These are phyloP conservation scores for Tethya wilhelma DNA, from an alignment of 37 sponge, comb jelly and placozoan species.

Conservation along the genomic window DNA sequence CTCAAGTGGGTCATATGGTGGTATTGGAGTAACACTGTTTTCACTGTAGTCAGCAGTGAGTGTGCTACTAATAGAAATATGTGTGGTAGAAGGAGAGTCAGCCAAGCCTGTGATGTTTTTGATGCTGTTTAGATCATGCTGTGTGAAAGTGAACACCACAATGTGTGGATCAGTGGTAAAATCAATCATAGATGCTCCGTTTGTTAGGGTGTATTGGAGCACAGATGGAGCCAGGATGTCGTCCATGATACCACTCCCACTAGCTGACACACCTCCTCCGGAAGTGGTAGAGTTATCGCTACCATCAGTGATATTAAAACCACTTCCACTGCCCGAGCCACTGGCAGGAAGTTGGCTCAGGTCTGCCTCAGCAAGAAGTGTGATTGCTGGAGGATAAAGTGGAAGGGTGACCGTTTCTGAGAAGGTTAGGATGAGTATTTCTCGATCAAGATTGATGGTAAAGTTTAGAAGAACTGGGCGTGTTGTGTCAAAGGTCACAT, in stretches of 20 bases:
- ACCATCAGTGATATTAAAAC: not conserved
- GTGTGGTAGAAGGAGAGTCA: conserved; percentile 29
- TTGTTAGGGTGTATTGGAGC: conserved; percentile 48
- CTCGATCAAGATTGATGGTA: conserved; percentile 59
- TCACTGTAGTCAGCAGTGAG: conserved; percentile 58
- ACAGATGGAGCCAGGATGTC: not conserved
- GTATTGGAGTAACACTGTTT: conserved; percentile 47
- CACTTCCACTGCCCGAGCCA: conserved; percentile 4
- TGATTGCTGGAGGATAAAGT: conserved; percentile 30
- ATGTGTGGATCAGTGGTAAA: conserved; percentile 37
- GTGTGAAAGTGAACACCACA: conserved; percentile 51
- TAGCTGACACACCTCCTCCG: not conserved
- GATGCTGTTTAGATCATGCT: conserved; percentile 71
- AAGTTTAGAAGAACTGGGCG: conserved; percentile 68
- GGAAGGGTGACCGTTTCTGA: conserved; percentile 64
- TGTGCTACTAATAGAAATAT: conserved; percentile 42
- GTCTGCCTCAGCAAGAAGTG: conserved; percentile 46
- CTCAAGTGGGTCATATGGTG: conserved; percentile 9
- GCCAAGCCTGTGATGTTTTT: conserved; percentile 57
- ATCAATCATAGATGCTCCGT: conserved; percentile 37
- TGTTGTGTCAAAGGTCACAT: conserved; percentile 52
- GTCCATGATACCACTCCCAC: not conserved
- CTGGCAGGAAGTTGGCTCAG: not conserved
- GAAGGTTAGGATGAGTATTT: conserved; percentile 69
- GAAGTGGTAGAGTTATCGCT: not conserved